Conservation (phyloP, 2,113 vertebrate species). For the Tragelaphus scriptus region DNA sequence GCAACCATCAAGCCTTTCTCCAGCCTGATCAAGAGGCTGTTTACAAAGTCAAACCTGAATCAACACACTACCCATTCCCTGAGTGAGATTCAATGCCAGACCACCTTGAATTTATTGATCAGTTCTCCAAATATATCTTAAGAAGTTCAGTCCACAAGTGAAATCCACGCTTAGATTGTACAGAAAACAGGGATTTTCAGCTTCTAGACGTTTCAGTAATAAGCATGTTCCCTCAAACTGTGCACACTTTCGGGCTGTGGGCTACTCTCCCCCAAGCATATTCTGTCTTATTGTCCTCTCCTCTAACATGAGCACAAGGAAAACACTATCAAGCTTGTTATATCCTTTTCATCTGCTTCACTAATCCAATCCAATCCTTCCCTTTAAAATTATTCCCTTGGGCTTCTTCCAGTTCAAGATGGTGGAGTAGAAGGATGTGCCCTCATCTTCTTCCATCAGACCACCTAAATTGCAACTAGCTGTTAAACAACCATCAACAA, state of each 20-base stretch:
- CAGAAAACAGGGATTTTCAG: background rate
- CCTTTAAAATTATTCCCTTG: background rate
- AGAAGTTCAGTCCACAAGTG: background rate
- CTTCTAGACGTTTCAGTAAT: background rate
- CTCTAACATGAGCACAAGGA: background rate
- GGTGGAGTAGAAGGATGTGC: background rate
- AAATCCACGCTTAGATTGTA: background rate
- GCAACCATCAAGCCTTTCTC: background rate
- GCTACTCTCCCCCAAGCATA: background rate
- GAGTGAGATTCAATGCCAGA: background rate
- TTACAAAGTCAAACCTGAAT: background rate
- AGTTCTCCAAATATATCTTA: background rate
- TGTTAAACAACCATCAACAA: background rate
- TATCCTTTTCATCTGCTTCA: background rate
- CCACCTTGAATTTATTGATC: background rate
- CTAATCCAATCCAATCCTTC: background rate
- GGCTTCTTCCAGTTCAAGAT: background rate
- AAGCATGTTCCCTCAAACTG: background rate
- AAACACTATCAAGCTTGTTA: background rate
- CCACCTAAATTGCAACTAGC: background rate
- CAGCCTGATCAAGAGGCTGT: background rate
- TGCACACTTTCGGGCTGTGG: background rate
- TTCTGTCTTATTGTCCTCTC: background rate
- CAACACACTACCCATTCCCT: background rate
- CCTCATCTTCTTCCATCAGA: background rate